These are phyloP conservation scores for Dromiciops gliroides DNA, from an alignment of 2,113 vertebrate species.

Conservation along the genomic window DNA sequence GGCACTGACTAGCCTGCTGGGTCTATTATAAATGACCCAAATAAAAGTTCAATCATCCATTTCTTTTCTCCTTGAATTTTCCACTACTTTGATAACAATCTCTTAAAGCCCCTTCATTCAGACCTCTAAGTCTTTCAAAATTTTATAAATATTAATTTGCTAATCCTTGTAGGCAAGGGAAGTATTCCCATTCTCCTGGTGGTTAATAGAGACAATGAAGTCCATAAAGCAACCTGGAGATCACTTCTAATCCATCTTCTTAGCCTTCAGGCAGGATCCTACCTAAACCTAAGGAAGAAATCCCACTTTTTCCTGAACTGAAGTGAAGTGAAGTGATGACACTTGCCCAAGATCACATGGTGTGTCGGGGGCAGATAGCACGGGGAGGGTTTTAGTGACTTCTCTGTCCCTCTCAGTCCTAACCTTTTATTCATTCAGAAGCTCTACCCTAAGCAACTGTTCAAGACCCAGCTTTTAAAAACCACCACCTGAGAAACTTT, in stretches of 20 bases:
- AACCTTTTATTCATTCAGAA: background rate
- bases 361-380: background rate
- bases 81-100: background rate
- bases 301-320: background rate
- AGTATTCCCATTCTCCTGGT: background rate
- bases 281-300: background rate
- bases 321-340: background rate
- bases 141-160: background rate
- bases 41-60: background rate
- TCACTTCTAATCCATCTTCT: no score
- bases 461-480: background rate
- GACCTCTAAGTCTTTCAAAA: background rate
- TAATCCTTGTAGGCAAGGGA: background rate
- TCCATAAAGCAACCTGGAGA: background rate
- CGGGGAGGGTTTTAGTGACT: background rate
- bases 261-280: background rate
- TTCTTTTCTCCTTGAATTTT: background rate
- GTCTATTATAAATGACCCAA: background rate
- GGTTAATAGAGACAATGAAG: background rate
- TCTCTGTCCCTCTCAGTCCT: no score
- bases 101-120: background rate
- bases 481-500: background rate
- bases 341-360: background rate
- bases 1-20: background rate
- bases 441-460: background rate